Conservation (phyloP, 2,888 invertebrate species). For the Anticlea derivata region DNA sequence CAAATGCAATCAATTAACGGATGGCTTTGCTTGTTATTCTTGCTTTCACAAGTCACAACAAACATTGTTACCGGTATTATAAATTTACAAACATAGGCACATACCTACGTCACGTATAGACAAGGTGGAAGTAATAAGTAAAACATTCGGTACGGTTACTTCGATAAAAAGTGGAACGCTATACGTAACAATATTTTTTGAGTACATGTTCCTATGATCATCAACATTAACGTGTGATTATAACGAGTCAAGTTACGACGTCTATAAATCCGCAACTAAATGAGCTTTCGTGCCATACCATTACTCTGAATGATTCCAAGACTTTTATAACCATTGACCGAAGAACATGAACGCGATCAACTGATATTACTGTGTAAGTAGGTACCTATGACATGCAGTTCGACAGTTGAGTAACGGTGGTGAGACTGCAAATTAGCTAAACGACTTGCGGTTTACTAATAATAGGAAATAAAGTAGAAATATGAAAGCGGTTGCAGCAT, state of each 20-base stretch:
- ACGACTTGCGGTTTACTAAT: slow-evolving; percentile 43
- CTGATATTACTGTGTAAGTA: slow-evolving; percentile 5
- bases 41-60: slow-evolving; percentile 50
- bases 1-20: slow-evolving; percentile 30
- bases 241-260: slow-evolving; percentile 15
- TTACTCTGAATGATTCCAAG: slow-evolving; percentile 18
- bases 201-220: too few relatives aligned
- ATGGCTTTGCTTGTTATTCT: slow-evolving; percentile 34
- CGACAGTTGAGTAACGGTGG: slow-evolving; percentile 31
- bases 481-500: slow-evolving; percentile 35
- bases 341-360: too few relatives aligned
- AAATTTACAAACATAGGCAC: slow-evolving; percentile 47
- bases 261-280: slow-evolving; percentile 8
- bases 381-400: slow-evolving; percentile 28
- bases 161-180: slow-evolving; percentile 22
- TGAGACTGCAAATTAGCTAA: slow-evolving; percentile 31
- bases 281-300: slow-evolving; percentile 18
- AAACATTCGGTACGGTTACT: slow-evolving; percentile 36
- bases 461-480: slow-evolving; percentile 41
- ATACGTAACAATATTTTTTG: background rate
- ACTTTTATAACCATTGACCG: slow-evolving; percentile 12
- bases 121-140: slow-evolving; percentile 40
- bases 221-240: too few relatives aligned
- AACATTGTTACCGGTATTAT: slow-evolving; percentile 40
- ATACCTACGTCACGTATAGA: slow-evolving; percentile 25